Evolutionary conservation across 1,140 invertebrate genomes (phyloP).

Genomic region (Neelides sp.): DNA sequence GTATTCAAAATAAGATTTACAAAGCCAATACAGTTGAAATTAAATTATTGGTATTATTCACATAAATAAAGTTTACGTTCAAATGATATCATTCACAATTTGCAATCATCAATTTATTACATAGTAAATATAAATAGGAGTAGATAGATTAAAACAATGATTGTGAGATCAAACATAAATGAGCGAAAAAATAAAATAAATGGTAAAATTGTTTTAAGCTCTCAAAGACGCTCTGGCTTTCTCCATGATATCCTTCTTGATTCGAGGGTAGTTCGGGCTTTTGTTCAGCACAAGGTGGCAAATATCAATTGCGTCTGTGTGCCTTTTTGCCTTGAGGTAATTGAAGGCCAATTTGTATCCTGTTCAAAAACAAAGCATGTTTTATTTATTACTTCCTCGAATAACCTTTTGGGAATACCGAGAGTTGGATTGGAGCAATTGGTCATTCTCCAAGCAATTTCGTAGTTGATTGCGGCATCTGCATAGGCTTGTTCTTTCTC

Average conservation of each 20-base stretch:
- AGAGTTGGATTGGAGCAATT: constrained; percentile 66
- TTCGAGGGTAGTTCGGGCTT: constrained; percentile 77
- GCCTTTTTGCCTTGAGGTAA: constrained; percentile 78
- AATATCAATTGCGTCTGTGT: constrained; percentile 72
- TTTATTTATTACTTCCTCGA: too few species aligned
- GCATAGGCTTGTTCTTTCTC: constrained; percentile 87
- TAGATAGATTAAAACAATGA: too few species aligned
- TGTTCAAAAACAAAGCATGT: constrained; percentile 25
- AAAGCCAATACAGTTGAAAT: too few species aligned
- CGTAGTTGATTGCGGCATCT: constrained; percentile 71
- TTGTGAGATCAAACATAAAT: too few species aligned
- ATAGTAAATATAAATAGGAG: too few species aligned
- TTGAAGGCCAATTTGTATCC: constrained; percentile 88
- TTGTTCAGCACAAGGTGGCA: constrained; percentile 66
- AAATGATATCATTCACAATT: too few species aligned
- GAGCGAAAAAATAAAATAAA: too few species aligned
- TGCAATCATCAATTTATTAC: too few species aligned
- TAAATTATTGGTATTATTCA: too few species aligned
- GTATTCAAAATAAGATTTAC: too few species aligned
- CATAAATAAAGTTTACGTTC: too few species aligned
- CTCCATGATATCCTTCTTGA: constrained; percentile 85
- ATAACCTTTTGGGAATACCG: constrained; percentile 34
- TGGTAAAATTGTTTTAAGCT: constrained; percentile 38
- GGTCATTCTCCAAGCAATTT: constrained; percentile 67
- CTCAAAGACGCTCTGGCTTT: constrained; percentile 77